Evolutionary conservation across 1,140 invertebrate genomes (phyloP).

Genomic region (Hyles vespertilio): DNA sequence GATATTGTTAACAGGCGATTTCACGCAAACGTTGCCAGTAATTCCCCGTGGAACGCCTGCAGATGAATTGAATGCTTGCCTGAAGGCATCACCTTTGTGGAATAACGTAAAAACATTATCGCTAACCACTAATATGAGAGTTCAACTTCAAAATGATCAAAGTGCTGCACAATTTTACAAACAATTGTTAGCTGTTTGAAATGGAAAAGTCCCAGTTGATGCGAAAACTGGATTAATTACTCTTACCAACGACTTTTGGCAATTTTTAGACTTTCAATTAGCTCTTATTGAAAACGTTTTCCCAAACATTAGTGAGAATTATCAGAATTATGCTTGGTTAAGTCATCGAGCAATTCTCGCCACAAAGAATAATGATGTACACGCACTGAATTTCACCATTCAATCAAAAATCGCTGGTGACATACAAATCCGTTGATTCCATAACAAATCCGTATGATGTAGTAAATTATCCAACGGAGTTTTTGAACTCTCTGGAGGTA

Average conservation of each 20-base stretch:
- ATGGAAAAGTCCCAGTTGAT: slow-evolving; percentile 41
- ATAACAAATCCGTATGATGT: slow-evolving; percentile 33
- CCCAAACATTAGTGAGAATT: slow-evolving; percentile 36
- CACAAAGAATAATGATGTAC: slow-evolving; percentile 28
- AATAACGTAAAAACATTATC: slow-evolving; percentile 22
- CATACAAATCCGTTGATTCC: slow-evolving; percentile 38
- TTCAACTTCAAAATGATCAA: slow-evolving; percentile 36
- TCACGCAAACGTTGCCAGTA: slow-evolving; percentile 72
- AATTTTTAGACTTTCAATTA: slow-evolving; percentile 30
- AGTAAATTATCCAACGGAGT: slow-evolving; percentile 36
- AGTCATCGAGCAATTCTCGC: slow-evolving; percentile 28
- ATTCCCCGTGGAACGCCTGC: slow-evolving; percentile 50
- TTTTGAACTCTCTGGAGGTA: slow-evolving; percentile 37
- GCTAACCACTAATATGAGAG: slow-evolving; percentile 49
- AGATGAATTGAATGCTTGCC: slow-evolving; percentile 62
- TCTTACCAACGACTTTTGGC: slow-evolving; percentile 29
- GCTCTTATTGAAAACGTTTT: slow-evolving; percentile 42
- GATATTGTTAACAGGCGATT: slow-evolving; percentile 70
- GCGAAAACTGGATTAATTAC: slow-evolving; percentile 9
- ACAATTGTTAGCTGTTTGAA: slow-evolving; percentile 44
- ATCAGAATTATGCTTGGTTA: slow-evolving; percentile 25
- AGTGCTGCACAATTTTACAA: slow-evolving; percentile 31
- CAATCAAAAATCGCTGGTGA: slow-evolving; percentile 28
- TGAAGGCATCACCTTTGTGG: slow-evolving; percentile 64
- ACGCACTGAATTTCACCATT: slow-evolving; percentile 28